phyloP scores from a whole-genome alignment of 2,113 vertebrate genomes.

The Trinectes maculatus region DNA sequence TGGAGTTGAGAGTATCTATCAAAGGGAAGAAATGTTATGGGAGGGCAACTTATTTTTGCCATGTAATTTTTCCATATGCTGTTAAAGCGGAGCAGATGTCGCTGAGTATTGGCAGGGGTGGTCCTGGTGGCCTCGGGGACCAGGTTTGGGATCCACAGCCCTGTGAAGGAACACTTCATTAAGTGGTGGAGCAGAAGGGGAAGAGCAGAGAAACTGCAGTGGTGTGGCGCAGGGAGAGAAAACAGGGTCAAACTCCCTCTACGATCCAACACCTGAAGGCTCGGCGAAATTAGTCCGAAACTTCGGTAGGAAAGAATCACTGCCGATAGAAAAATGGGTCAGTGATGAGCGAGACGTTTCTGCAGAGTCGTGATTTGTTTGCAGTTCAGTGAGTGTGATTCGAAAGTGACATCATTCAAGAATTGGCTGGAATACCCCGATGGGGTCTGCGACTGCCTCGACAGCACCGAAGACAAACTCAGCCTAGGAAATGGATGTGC shows the following conservation, averaged over 20 bases:
- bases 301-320: constrained; percentile 18
- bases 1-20: constrained; percentile 59
- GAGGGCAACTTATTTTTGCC: constrained; percentile 64
- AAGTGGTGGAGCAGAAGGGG: constrained; percentile 41
- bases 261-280: constrained; percentile 39
- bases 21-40: constrained; percentile 65
- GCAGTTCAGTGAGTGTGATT: constrained; percentile 60
- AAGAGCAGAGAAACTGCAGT: constrained; percentile 28
- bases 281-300: constrained; percentile 49
- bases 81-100: constrained; percentile 69
- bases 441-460: constrained; percentile 66
- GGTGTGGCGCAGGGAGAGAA: constrained; percentile 12
- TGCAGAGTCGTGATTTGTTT: constrained; percentile 49
- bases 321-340: constrained; percentile 22
- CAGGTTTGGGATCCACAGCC: constrained; percentile 32
- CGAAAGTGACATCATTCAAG: constrained; percentile 64
- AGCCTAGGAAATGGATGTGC: constrained; percentile 73
- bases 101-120: constrained; percentile 55
- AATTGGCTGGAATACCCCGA: constrained; percentile 53
- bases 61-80: constrained; percentile 64
- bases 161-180: constrained; percentile 58
- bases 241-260: constrained; percentile 51
- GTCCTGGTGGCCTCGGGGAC: constrained; percentile 47
- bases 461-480: constrained; percentile 68
- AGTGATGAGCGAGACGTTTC: constrained; percentile 35